Base-by-base conservation (phyloP, 2,113 vertebrate genomes). In the Mirza zaza region DNA sequence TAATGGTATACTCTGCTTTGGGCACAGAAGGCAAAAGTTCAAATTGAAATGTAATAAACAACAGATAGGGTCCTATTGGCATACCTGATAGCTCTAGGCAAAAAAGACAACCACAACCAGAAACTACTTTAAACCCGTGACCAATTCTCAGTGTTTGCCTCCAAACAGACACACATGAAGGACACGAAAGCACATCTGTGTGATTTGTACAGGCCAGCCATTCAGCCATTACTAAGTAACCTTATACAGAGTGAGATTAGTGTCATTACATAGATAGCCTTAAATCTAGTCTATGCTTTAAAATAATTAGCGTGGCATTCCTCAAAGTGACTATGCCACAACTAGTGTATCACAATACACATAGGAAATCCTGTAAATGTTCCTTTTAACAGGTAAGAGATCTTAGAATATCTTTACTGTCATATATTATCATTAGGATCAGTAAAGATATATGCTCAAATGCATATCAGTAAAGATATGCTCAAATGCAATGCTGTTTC, bases 21-120 rank as follows among this genome's bases (percentile, higher is more conserved):
- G 42, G 32, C 27, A 82, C 15, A 91, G 25, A 90, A 87, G 17
- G 39, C 23, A 77, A 61, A 93, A 88, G 57, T 76, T 27, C 45
- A 91, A 75, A 52, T 23, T 2, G 36, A 70, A 94, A 81, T 59
- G 90, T 76, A 96, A 65, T 71, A 91, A 81, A 92, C 67, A 52
- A n/a, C 9, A 85, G 10, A 61, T 27, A 17, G 17, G 34, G 6
- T 45, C 9, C 71, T 94, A 11, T 5, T 52, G 34, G 36, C 50
- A 13, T 2, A 92, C 8, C 55, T 36, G 82, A 18, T 86, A 88
- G 71, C 39, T 82, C 55, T 70, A 59, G 6, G 21, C 59, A 6
- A 77, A 90, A 61, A 76, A 9, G 18, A 45, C 6, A 80, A 61
- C 23, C 6, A n/a, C 45, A 90, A 77, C 68, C 1, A 91, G 57